Base-by-base conservation (phyloP, 2,888 invertebrate genomes). In the Acleris cristana region DNA sequence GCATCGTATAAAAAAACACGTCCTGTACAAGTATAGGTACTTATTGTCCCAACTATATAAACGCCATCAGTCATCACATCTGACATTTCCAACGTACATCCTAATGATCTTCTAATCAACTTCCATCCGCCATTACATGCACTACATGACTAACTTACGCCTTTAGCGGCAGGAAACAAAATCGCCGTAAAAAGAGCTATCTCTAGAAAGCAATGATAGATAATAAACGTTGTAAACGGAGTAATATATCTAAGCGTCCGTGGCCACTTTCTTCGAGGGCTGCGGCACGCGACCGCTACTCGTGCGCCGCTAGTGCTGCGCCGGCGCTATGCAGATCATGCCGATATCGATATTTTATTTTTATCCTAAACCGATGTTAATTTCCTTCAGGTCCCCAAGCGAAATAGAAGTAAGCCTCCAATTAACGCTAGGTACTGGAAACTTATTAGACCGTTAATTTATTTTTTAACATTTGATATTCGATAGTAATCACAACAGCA, bases 271-370 rank as follows among this genome's bases (percentile, higher is more conserved):
- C 87, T 82, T 82, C 81, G 76, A 75, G 83, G 85, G 85, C 83
- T 78, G 73, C 79, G 88, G 88, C 90, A 90, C 90, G 90, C 90
- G 90, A 89, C 90, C 85, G 85, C 87, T 86, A 86, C 87, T 87
- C 86, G 83, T 83, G 80, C 80, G 75, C 71, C 62, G 65, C 58
- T 78, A 85, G 82, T 51, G 77, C 71, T 70, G 79, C 40, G 73
- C 51, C 45, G 16, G 18, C 1, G 54, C 6, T 49, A 52, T 6
- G 30, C 52, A 48, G 1, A 16, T 48, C 21, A 12, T 23, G 30
- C 55, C 54, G 44, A 60, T 34, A 57, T 60, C 64, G 67, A 64
- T 60, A n/a, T 45, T 48, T n/a, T 45, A 30, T 30, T n/a, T 18
- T 30, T 16, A 30, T 16, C 7, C 7, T 30, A 5, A 2, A 48